Evolutionary conservation across 1,140 invertebrate genomes (phyloP).

Genomic region (Adelges cooleyi): DNA sequence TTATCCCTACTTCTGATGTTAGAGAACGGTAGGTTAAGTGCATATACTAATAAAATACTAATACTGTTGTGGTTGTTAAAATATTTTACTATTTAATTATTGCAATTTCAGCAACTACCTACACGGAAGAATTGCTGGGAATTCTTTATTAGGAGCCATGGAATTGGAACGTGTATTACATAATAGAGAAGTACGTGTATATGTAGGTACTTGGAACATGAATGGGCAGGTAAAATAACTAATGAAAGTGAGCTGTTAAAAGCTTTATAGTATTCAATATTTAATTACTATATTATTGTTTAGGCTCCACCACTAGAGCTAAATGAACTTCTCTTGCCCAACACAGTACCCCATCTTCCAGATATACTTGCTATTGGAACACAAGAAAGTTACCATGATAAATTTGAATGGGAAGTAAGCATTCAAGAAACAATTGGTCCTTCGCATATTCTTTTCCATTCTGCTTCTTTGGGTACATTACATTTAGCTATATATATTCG

Average conservation of each 20-base stretch:
- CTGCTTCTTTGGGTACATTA: slow-evolving; percentile 67
- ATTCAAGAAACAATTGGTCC: slow-evolving; percentile 85
- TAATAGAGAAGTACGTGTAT: slow-evolving; percentile 69
- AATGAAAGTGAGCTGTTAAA: not conserved
- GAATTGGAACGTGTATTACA: slow-evolving; percentile 79
- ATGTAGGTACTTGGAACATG: slow-evolving; percentile 95
- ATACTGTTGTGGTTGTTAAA: not conserved
- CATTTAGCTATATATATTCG: slow-evolving; percentile 76
- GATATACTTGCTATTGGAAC: slow-evolving; percentile 86
- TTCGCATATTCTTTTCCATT: slow-evolving; percentile 75
- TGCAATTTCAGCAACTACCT: slow-evolving; percentile 55
- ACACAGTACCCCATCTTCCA: slow-evolving; percentile 68
- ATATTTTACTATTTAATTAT: slow-evolving; percentile 6
- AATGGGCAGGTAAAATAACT: slow-evolving; percentile 61
- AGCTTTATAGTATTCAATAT: not conserved
- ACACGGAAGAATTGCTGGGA: slow-evolving; percentile 61
- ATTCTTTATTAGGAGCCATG: slow-evolving; percentile 63
- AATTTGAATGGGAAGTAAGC: slow-evolving; percentile 79
- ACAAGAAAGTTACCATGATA: slow-evolving; percentile 75
- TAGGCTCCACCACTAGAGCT: slow-evolving; percentile 49
- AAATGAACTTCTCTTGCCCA: slow-evolving; percentile 79
- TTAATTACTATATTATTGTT: slow-evolving; percentile 31
- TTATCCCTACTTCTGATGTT: slow-evolving; percentile 66
- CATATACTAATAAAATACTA: not conserved
- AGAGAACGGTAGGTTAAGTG: slow-evolving; percentile 49